Evolutionary conservation across 2,113 vertebrate genomes (phyloP), one percentile per base, ranked within the genome.

Genomic region (Coregonus clupeaformis): DNA sequence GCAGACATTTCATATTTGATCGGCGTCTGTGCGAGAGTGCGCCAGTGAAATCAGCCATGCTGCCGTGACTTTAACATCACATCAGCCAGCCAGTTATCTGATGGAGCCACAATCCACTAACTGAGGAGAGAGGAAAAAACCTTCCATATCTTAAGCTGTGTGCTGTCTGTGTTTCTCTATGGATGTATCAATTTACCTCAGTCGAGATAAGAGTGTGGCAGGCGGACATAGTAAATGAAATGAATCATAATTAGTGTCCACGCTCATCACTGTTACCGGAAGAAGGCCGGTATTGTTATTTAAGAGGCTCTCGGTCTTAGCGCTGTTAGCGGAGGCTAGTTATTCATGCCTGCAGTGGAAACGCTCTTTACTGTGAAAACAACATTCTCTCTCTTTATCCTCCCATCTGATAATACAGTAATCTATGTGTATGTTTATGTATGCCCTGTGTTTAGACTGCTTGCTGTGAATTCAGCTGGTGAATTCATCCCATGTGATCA

Each of bases 1-100:
- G 66, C 36, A 72, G 72, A 77, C 68, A 68, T 71, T 75, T 79
- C 22, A 52, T 77, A 72, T 63, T 29, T 57, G 13, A 68, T 70
- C 49, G 32, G 27, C 1, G 69, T 49, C 47, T 73, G 32, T 27
- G 49, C 7, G 12, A 4, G 27, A 24, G 45, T 27, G 12, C 16
- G 45, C n/a, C 36, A 13, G 32, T 14, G 49, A 22, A 18, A 22
- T 69, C 72, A 27, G 27, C 42, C 52, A 36, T 63, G 68, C 16
- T 0, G 16, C 45, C 14, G 14, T 65, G 16, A 25, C 16, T 42
- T 29, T 47, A 25, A 24, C 30, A 24, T 69, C 22, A 68, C 62
- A 32, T 24, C 9, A 32, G n/a, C 36, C 22, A 45, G 30, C 36
- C 22, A 62, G 59, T 60, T 22, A 60, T 60, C 57, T 60, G 57